Base-by-base conservation (phyloP, 2,888 invertebrate genomes). In the Caenorhabditis afra region DNA sequence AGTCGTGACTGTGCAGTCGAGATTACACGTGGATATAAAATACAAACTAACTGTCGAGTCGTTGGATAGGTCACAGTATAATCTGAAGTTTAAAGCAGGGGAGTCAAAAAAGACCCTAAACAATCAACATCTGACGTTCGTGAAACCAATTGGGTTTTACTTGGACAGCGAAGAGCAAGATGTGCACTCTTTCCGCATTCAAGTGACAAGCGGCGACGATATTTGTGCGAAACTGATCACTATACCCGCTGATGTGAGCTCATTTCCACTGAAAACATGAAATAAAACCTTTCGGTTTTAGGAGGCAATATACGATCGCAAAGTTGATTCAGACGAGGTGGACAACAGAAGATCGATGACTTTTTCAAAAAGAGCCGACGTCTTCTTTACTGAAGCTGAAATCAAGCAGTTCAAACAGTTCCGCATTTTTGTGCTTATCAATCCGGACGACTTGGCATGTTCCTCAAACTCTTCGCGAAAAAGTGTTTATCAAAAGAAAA, bases 1-100 rank as follows among this genome's bases (percentile, higher is more conserved):
- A 4, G 14, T 77, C 3, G 18, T 77, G n/a, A 71, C 77, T 14
- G 59, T 71, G 7, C 77, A 77, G 29, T 77, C 77, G 7, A n/a
- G 59, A 8, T 44, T 77, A 11, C 58, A 58, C 8, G 20, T 22
- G 2, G 55, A 65, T 20, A 61, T 77, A 1, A 29, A 53, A 1
- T 77, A 65, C 37, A 59, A 7, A 14, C 22, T 77, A 12, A n/a
- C 57, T n/a, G 16, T 70, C 14, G 44, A 44, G 12, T 18, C 11
- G 8, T 20, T 77, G 39, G 77, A 77, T 22, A 22, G 41, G 41
- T 39, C 47, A n/a, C 70, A 77, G 29, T 77, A 70, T 11, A 3
- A 37, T 53, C 18, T 74, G 52, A 74, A 53, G 3, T 74, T 59
- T 41, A 52, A 58, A 11, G 23, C 50, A 1, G 49, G n/a, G 1